Percentiles rank a stretch among this genome's conserved stretches.
Conservation (phyloP, 2,797 vertebrate species). For the Lutjanus campechanus region DNA sequence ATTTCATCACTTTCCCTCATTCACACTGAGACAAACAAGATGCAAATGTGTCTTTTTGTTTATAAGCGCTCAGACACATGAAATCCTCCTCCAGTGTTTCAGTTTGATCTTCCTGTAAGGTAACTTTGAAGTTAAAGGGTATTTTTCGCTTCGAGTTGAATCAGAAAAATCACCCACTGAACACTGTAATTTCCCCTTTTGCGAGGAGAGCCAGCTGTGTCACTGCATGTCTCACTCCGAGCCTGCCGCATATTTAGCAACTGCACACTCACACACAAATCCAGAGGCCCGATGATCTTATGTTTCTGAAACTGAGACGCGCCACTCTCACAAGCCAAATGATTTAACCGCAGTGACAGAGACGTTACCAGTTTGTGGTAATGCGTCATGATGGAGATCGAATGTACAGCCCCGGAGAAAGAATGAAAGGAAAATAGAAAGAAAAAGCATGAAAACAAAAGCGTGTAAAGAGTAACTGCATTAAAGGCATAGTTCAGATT, state of each 20-base stretch:
- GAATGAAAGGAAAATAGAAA: conserved; percentile 37
- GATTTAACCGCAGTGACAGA: conserved; percentile 61
- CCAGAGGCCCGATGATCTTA: conserved; percentile 48
- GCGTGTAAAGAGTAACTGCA: background rate
- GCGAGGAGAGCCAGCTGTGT: conserved; percentile 71
- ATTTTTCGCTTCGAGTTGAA: conserved; percentile 82
- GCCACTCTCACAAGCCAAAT: conserved; percentile 61
- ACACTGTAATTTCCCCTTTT: conserved; percentile 80
- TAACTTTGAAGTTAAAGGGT: conserved; percentile 80
- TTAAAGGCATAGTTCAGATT: too few species aligned
- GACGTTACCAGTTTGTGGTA: conserved; percentile 62
- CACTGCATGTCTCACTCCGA: conserved; percentile 52
- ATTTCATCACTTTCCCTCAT: conserved; percentile 74
- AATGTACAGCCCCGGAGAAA: conserved; percentile 37
- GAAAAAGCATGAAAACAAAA: conserved; percentile 36
- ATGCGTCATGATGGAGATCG: conserved; percentile 47
- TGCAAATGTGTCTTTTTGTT: conserved; percentile 37
- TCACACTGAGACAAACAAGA: conserved; percentile 36
- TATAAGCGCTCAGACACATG: conserved; percentile 45
- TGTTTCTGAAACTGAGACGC: conserved; percentile 69
- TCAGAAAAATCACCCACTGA: conserved; percentile 75
- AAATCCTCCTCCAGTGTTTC: conserved; percentile 72
- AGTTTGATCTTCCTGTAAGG: conserved; percentile 75
- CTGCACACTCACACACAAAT: conserved; percentile 41
- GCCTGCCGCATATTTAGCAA: conserved; percentile 46